These are phyloP conservation scores for Lissocephala sabroskyi DNA, from an alignment of 2,888 invertebrate species.

Conservation along the genomic window DNA sequence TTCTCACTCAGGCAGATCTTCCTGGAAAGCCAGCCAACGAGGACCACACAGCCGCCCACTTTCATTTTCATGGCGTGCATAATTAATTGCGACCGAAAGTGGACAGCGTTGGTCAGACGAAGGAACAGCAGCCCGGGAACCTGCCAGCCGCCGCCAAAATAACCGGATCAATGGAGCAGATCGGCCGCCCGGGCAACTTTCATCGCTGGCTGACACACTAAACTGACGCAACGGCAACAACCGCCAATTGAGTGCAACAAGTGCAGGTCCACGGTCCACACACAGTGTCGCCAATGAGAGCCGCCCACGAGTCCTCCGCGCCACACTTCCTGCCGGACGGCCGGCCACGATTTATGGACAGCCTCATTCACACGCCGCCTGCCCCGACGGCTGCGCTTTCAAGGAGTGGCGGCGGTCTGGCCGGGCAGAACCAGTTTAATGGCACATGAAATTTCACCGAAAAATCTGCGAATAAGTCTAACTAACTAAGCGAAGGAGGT, in stretches of 20 bases:
- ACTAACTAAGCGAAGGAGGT: slow-evolving; percentile 27
- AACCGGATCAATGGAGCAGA: slow-evolving; percentile 13
- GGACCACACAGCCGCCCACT: slow-evolving; percentile 34
- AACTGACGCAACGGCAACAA: slow-evolving; percentile 53
- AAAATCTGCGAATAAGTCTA: slow-evolving; percentile 51
- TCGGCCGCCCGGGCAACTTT: slow-evolving; percentile 51
- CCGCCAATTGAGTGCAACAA: slow-evolving; percentile 36
- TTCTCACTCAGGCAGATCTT: slow-evolving; percentile 23
- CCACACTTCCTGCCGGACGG: slow-evolving; percentile 39
- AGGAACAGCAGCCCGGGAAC: slow-evolving; percentile 57
- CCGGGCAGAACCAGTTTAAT: slow-evolving; percentile 63
- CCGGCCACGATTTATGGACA: neutral
- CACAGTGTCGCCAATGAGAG: neutral
- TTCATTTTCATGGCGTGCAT: slow-evolving; percentile 59
- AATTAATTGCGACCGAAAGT: slow-evolving; percentile 67
- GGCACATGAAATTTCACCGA: slow-evolving; percentile 64
- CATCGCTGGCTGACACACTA: slow-evolving; percentile 65
- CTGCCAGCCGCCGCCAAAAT: slow-evolving; percentile 33
- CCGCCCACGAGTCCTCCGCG: slow-evolving; percentile 42
- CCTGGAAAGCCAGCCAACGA: neutral
- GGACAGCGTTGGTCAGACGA: slow-evolving; percentile 59
- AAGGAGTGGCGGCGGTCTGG: slow-evolving; percentile 21
- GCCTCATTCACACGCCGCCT: slow-evolving; percentile 44
- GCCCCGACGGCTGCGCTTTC: neutral
- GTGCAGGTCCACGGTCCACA: slow-evolving; percentile 28